phyloP scores from a whole-genome alignment of 2,888 invertebrate species.

The Cybosia mesomella region DNA sequence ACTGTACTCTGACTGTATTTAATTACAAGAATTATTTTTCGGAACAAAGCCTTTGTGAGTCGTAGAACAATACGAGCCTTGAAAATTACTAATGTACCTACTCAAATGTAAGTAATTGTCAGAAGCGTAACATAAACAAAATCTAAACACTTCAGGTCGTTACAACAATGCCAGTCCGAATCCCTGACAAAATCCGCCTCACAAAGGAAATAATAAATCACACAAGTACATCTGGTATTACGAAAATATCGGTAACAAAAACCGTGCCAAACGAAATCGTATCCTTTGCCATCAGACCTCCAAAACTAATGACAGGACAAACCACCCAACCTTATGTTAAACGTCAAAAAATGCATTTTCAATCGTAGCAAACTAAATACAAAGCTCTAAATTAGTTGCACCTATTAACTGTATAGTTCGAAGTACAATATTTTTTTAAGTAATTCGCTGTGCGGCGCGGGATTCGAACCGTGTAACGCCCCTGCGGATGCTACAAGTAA shows the following conservation, averaged over 20 bases:
- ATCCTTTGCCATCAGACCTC: conserved; percentile 73
- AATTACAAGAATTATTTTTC: neutral
- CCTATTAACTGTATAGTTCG: conserved; percentile 31
- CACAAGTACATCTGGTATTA: conserved; percentile 42
- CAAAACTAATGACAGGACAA: conserved; percentile 78
- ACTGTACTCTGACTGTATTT: neutral
- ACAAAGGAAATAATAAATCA: conserved; percentile 44
- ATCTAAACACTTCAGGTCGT: neutral
- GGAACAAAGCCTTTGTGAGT: neutral
- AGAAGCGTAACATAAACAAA: conserved; percentile 8
- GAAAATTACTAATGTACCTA: conserved; percentile 1
- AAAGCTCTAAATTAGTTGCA: conserved; percentile 33
- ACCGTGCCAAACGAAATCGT: conserved; percentile 74
- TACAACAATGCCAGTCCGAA: conserved; percentile 13
- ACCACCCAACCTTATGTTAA: conserved; percentile 36
- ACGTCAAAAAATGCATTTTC: neutral
- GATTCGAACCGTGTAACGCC: conserved; percentile 73
- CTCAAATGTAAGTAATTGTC: conserved; percentile 11
- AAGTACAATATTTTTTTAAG: conserved; percentile 67
- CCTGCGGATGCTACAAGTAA: conserved; percentile 79
- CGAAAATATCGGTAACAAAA: conserved; percentile 52
- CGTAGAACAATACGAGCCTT: conserved; percentile 4
- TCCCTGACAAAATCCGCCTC: conserved; percentile 41
- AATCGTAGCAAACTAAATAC: conserved; percentile 19
- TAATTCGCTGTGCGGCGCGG: conserved; percentile 64